These are phyloP conservation scores for Parazoanthus atlanticus DNA, from an alignment of 92 coral and sea anemone species.

Conservation along the genomic window DNA sequence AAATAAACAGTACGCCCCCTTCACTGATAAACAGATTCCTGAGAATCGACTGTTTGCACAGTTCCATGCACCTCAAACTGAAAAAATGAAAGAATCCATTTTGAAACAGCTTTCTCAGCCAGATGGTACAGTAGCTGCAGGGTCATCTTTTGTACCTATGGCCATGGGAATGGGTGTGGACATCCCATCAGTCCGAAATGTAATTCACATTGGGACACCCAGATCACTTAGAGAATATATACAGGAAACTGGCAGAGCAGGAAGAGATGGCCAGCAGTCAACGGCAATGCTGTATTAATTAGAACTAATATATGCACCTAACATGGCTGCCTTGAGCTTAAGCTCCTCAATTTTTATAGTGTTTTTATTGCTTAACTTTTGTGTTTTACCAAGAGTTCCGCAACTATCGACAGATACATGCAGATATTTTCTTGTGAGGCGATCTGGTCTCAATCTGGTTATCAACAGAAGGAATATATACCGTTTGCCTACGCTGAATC, in stretches of 20 bases:
- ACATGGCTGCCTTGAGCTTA: too few relatives aligned
- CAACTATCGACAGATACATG: not conserved
- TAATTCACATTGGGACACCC: conserved; percentile 56
- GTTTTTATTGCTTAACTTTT: too few relatives aligned
- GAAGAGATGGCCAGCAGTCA: conserved; percentile 59
- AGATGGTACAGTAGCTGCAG: conserved; percentile 32
- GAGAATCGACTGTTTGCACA: conserved; percentile 45
- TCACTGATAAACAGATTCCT: conserved; percentile 25
- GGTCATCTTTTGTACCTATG: conserved; percentile 68
- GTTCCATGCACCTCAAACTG: conserved; percentile 41
- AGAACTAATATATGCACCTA: not conserved
- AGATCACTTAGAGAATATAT: conserved; percentile 51
- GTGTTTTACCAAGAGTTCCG: too few relatives aligned
- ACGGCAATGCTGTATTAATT: conserved; percentile 39
- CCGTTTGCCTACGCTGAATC: not conserved
- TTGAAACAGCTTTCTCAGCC: conserved; percentile 23
- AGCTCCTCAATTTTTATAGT: too few relatives aligned
- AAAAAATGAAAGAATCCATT: conserved; percentile 43
- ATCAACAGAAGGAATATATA: not conserved
- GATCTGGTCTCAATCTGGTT: not conserved
- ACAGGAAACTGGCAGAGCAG: conserved; percentile 68
- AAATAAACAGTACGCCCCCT: conserved; percentile 53
- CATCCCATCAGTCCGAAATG: conserved; percentile 48
- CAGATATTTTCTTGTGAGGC: not conserved
- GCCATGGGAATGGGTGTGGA: conserved; percentile 79